Evolutionary conservation across 2,888 invertebrate genomes (phyloP).

Genomic region (Cordilura impudica): DNA sequence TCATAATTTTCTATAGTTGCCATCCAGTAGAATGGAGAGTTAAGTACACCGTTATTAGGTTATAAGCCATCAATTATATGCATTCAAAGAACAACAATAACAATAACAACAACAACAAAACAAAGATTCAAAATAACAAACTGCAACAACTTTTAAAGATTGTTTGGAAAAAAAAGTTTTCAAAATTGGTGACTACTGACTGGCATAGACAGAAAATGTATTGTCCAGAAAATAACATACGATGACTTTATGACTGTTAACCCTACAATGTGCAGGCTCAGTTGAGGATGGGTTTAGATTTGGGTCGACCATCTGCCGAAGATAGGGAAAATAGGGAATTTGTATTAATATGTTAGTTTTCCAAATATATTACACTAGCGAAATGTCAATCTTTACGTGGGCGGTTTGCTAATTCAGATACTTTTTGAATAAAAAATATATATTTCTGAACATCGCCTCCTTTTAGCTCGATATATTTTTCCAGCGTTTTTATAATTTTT

Average conservation of each 20-base stretch:
- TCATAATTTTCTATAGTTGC: conserved; percentile 24
- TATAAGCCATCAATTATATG: conserved; percentile 75
- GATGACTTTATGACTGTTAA: conserved; percentile 40
- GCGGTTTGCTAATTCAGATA: too few relatives aligned
- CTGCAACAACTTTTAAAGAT: conserved; percentile 53
- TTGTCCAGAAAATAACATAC: conserved; percentile 2
- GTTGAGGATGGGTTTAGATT: too few relatives aligned
- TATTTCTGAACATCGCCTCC: too few relatives aligned
- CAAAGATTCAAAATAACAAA: conserved; percentile 62
- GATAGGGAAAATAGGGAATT: too few relatives aligned
- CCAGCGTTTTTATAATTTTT: too few relatives aligned
- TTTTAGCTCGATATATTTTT: too few relatives aligned
- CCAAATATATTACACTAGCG: too few relatives aligned
- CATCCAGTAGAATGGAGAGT: neutral
- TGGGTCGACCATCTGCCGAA: too few relatives aligned
- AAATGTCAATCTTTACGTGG: too few relatives aligned
- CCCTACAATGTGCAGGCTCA: neutral
- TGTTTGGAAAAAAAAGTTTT: conserved; percentile 25
- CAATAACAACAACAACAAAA: conserved; percentile 61
- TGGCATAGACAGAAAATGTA: neutral
- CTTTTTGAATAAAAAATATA: too few relatives aligned
- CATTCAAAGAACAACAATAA: conserved; percentile 67
- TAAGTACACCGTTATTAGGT: conserved; percentile 71
- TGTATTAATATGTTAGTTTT: too few relatives aligned
- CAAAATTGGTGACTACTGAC: conserved; percentile 55